Base-by-base conservation (phyloP, 1,140 invertebrate species). In the Diachasma alloeum region DNA sequence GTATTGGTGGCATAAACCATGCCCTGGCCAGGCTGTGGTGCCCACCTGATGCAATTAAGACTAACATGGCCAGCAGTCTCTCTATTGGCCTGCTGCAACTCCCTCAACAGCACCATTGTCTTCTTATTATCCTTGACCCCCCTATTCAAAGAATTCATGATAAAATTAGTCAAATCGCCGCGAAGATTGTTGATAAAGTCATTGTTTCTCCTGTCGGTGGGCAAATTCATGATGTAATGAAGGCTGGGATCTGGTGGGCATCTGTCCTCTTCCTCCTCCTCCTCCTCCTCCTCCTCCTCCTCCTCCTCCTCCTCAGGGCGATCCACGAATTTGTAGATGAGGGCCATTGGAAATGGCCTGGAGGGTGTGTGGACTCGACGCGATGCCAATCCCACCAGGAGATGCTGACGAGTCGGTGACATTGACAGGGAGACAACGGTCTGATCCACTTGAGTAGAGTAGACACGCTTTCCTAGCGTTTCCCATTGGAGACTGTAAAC, bases 1-100 rank as follows among this genome's bases (percentile, higher is more conserved):
- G 93, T 94, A 82, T 95, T 96, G 48, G 96, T 96, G 1, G 95
- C 95, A 87, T 96, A 97, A 37, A 96, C 94, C 68, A 97, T 91
- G 0, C 95, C 96, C 85, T 96, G 94, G 0, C 96, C 96, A 13
- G 95, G 91, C 31, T 92, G 91, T 0, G 95, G 95, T 17, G 95
- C 91, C 95, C 95, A 97, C 69, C 94, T 90, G 37, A 96, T 94
- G 80, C 95, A 96, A 90, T 97, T 97, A 10, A 97, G 90, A 85
- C 93, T 95, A 71, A 92, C 93, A 81, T 91, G 92, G 70, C 90
- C 92, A 24, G 91, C 81, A 42, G 91, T 84, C 88, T 94, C 90
- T 4, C 84, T 80, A 85, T 90, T 91, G 71, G 89, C 91, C 81
- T 95, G 93, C 78, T 93, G 91, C 15, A 95, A 85, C 80, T 93